Percentiles rank a stretch among this genome's conserved stretches.
Conservation (phyloP, 2,888 invertebrate species). For the Thecophora atra region DNA sequence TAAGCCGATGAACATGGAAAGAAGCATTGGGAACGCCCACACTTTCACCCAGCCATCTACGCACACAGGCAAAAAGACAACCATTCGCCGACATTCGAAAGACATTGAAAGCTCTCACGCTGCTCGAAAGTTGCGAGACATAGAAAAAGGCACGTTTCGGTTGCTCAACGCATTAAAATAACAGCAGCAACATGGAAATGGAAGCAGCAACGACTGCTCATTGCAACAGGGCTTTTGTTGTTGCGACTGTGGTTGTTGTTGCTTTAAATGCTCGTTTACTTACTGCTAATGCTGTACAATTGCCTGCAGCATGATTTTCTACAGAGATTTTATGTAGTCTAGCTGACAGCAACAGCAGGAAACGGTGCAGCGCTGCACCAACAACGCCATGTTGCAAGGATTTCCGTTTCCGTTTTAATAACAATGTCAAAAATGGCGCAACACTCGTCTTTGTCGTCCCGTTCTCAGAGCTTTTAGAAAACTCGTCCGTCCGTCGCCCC, state of each 20-base stretch:
- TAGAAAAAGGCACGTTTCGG: slow-evolving; percentile 25
- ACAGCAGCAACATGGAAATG: slow-evolving; percentile 4
- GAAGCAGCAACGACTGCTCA: slow-evolving; percentile 7
- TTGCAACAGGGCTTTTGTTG: neutral
- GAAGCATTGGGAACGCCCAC: neutral
- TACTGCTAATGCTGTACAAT: neutral
- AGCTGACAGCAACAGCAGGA: slow-evolving; percentile 1
- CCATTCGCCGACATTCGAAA: slow-evolving; percentile 1
- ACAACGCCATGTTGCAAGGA: slow-evolving; percentile 20
- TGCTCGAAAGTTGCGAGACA: slow-evolving; percentile 23
- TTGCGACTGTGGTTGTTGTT: slow-evolving; percentile 11
- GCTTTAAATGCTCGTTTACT: slow-evolving; percentile 29
- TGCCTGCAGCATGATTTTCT: slow-evolving; percentile 32
- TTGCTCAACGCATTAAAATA: neutral
- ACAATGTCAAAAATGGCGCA: slow-evolving; percentile 31
- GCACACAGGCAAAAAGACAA: slow-evolving; percentile 11
- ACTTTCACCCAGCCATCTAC: slow-evolving; percentile 36
- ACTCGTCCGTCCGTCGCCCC: neutral
- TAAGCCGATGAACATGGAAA: neutral
- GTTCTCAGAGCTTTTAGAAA: no score
- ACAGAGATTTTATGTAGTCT: slow-evolving; percentile 28
- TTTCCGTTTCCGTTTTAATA: slow-evolving; percentile 31
- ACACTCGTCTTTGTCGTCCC: neutral
- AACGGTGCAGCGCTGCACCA: neutral
- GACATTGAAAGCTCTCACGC: neutral